A percentile compares a stretch with the other conserved stretches of the same genome.
Evolutionary conservation across 2,113 vertebrate species (phyloP).

Genomic region (Pitta sordida): DNA sequence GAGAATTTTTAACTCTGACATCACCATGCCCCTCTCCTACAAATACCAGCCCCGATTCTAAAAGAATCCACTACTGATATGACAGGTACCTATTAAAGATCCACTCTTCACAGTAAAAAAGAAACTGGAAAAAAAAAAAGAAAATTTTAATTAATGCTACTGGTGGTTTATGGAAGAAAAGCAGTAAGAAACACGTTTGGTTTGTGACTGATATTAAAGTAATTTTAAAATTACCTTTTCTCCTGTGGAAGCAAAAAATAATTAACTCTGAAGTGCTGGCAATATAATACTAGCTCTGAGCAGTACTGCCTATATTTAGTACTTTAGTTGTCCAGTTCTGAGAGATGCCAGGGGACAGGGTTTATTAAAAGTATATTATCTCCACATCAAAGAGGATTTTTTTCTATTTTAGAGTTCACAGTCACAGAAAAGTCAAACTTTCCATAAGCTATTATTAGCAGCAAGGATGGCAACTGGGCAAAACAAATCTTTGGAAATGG

Average conservation of each 20-base stretch:
- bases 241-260: slow-evolving; percentile 34
- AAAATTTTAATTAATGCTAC: neutral
- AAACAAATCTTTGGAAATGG: neutral
- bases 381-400: neutral
- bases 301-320: neutral
- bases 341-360: neutral
- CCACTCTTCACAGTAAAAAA: neutral
- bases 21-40: neutral
- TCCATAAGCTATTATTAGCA: neutral
- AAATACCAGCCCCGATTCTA: neutral
- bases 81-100: neutral
- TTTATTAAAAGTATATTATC: slow-evolving; percentile 8
- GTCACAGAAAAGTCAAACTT: neutral
- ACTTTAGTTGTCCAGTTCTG: neutral
- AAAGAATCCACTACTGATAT: neutral
- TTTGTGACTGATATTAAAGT: slow-evolving; percentile 4
- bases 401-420: neutral
- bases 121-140: neutral
- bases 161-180: slow-evolving; percentile 5
- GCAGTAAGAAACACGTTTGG: slow-evolving; percentile 1
- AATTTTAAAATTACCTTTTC: slow-evolving; percentile 8
- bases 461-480: neutral
- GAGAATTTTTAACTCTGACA: neutral
- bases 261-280: slow-evolving; percentile 23
- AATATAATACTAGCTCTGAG: neutral